Evolutionary conservation across 2,113 vertebrate species (phyloP), one percentile per base, ranked within the genome.

Genomic region (Scalopus aquaticus): DNA sequence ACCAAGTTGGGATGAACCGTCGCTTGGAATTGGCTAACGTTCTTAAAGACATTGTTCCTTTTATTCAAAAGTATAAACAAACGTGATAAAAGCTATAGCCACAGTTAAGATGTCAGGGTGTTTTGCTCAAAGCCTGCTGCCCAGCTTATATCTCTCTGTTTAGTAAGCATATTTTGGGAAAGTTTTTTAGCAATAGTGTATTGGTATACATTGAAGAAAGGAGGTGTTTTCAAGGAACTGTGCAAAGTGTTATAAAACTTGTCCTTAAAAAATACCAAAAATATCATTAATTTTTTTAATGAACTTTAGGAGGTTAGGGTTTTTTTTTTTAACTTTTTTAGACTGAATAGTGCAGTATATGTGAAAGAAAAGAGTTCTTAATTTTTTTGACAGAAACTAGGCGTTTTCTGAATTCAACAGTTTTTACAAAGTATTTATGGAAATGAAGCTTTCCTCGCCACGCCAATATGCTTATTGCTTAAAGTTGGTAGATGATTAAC

Each of bases 401-500:
- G 51, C 46, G 11, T 58, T 86, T 67, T 78, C 49, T 78, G 90
- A 54, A 84, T 86, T 90, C 76, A 87, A 94, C 15, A 49, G 32
- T 39, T 84, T 78, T 9, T 24, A 49, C 39, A 73, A 95, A 64
- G 37, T 72, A 49, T 85, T 79, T 92, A 46, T 39, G 54, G 67
- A 92, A 90, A 91, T 84, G 62, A 78, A 62, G 58, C 30, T 95
- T 92, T 60, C 10, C 92, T 89, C 84, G 42, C 65, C 64, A 85
- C n/a, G 9, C 39, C 3, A 6, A 19, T 46, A 28, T 58, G 72
- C 80, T 74, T 79, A 30, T 67, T 90, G 78, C 62, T 85, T 82
- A 64, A 46, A 64, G 32, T 32, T 78, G 35, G 24, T 13, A 8
- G 20, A 12, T 9, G 19, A 15, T 5, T 16, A 44, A 35, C 37